Evolutionary conservation across 2,797 vertebrate species (phyloP).

Genomic region (Darevskia nairensis): DNA sequence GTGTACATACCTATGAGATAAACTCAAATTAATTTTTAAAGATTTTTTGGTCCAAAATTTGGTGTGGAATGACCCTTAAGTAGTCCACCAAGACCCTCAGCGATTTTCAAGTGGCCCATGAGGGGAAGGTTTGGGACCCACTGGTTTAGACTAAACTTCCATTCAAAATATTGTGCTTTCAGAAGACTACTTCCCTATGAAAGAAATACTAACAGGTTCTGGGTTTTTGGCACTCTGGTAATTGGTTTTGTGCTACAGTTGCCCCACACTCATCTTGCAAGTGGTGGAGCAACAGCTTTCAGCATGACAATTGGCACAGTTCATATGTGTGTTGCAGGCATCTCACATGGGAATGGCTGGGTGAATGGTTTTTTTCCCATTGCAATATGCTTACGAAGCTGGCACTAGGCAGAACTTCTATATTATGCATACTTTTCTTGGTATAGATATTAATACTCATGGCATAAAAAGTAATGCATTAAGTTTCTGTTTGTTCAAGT

Average conservation of each 20-base stretch:
- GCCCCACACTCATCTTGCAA: neutral
- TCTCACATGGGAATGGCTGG: neutral
- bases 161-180: too few relatives aligned
- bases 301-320: neutral
- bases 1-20: too few relatives aligned
- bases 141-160: too few relatives aligned
- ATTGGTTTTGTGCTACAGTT: neutral
- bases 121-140: too few relatives aligned
- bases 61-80: too few relatives aligned
- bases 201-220: neutral
- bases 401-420: neutral
- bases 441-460: neutral
- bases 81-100: too few relatives aligned
- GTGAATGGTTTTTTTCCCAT: neutral
- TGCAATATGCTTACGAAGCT: neutral
- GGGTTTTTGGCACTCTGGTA: neutral
- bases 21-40: too few relatives aligned
- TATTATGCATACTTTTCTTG: neutral
- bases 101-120: too few relatives aligned
- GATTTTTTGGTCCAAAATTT: too few relatives aligned
- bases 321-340: neutral
- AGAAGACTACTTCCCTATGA: neutral
- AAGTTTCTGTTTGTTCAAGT: neutral
- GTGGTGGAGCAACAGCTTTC: neutral
- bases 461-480: neutral